Evolutionary conservation across 2,113 vertebrate genomes (phyloP).

Genomic region (Chaetops frenatus): DNA sequence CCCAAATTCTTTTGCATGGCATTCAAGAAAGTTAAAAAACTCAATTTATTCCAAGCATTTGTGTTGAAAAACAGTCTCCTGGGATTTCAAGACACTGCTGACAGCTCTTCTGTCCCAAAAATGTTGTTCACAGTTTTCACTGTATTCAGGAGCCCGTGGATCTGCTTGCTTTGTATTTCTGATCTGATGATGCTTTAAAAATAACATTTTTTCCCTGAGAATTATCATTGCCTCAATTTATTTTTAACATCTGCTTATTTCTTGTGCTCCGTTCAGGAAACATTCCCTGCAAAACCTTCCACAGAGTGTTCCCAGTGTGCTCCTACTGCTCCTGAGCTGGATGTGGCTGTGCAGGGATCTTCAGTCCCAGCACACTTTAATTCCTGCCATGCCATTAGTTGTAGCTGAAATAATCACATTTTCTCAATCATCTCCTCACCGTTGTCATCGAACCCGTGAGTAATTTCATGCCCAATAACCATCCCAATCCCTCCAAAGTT

Average conservation of each 20-base stretch:
- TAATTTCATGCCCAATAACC: slow-evolving; percentile 97
- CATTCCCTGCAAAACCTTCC: background rate
- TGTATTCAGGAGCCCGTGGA: background rate
- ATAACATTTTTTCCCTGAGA: background rate
- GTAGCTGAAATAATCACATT: background rate
- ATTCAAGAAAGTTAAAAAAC: background rate
- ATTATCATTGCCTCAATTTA: background rate
- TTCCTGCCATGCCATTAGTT: background rate
- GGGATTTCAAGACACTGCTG: background rate
- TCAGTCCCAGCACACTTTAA: background rate
- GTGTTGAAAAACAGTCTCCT: background rate
- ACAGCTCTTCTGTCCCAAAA: background rate
- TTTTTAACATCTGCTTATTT: background rate
- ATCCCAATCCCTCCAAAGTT: slow-evolving; percentile 97
- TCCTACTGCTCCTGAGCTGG: background rate
- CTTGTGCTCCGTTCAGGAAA: background rate
- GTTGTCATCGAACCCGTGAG: slow-evolving; percentile 95
- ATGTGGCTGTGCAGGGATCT: background rate
- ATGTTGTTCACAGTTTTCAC: background rate
- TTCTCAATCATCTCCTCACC: slow-evolving; percentile 67
- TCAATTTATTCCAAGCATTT: background rate
- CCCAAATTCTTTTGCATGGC: background rate
- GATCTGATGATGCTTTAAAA: background rate
- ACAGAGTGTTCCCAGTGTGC: background rate
- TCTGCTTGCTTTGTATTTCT: background rate